A percentile compares a stretch with the other conserved stretches of the same genome.
These are phyloP conservation scores for Bradypodion ventrale DNA, from an alignment of 2,797 vertebrate genomes.

Conservation along the genomic window DNA sequence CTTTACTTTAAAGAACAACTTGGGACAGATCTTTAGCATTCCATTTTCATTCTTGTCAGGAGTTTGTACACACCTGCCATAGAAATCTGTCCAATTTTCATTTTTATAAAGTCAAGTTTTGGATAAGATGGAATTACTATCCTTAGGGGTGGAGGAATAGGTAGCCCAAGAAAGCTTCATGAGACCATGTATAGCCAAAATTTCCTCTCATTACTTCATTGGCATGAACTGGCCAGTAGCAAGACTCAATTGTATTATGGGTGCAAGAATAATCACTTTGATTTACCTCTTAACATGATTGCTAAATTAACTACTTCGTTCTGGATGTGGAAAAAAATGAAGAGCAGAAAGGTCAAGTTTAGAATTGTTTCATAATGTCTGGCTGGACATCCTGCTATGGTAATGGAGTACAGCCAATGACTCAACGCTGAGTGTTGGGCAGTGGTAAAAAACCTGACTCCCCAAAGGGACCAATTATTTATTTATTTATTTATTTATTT, in stretches of 20 bases:
- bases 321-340: conserved; percentile 10
- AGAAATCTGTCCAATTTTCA: conserved; percentile 41
- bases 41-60: conserved; percentile 43
- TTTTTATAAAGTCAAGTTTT: conserved; percentile 15
- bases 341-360: background rate
- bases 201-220: background rate
- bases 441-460: too few species aligned
- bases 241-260: background rate
- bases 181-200: background rate
- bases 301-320: conserved; percentile 16
- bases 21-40: conserved; percentile 51
- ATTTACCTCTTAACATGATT: background rate
- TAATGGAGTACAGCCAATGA: too few species aligned
- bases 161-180: background rate
- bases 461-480: too few species aligned
- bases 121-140: background rate
- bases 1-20: conserved; percentile 63
- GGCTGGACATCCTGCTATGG: too few species aligned
- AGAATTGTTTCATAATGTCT: too few species aligned
- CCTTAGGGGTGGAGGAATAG: background rate
- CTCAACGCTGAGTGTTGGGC: too few species aligned
- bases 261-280: conserved; percentile 16
- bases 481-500: too few species aligned
- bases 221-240: background rate
- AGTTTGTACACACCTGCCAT: conserved; percentile 24